Percentiles rank a stretch among this genome's conserved stretches.
phyloP scores from a whole-genome alignment of 2,113 vertebrate species.

The Hippocampus abdominalis region DNA sequence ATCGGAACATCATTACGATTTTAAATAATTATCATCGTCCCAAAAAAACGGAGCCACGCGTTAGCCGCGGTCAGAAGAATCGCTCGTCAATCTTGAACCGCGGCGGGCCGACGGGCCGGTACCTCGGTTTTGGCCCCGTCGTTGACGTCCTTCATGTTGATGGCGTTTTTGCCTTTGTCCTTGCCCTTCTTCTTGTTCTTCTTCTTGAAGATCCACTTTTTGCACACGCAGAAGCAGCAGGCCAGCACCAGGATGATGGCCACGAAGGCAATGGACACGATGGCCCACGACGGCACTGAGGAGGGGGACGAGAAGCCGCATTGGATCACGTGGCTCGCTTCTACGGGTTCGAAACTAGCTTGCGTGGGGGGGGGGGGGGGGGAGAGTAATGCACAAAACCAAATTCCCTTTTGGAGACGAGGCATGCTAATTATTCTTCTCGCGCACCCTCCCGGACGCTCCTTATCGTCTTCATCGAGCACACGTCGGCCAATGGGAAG shows the following conservation, averaged over 20 bases:
- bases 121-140: constrained; percentile 97
- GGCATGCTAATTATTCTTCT: constrained; percentile 4
- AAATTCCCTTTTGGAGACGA: not conserved
- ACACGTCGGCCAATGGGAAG: constrained; percentile 51
- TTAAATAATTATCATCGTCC: not conserved
- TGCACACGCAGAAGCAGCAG: constrained; percentile 99
- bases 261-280: constrained; percentile 96
- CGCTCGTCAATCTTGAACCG: not conserved
- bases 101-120: constrained; percentile 51
- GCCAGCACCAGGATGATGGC: constrained; percentile 93
- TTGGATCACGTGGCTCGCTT: too few species aligned
- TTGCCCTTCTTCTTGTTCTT: constrained; percentile 99
- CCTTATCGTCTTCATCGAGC: constrained; percentile 58
- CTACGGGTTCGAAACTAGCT: too few species aligned
- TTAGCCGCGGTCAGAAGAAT: not conserved
- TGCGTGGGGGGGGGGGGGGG: too few species aligned
- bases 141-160: constrained; percentile 98
- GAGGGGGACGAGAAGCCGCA: not conserved
- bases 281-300: constrained; percentile 97
- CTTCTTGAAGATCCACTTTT: constrained; percentile 99
- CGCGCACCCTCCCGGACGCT: constrained; percentile 6
- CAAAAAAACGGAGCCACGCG: not conserved
- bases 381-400: constrained; percentile 7
- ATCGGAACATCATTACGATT: not conserved
- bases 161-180: constrained; percentile 99